phyloP scores from a whole-genome alignment of 2,888 invertebrate genomes.

The Synanthedon andrenaeformis region DNA sequence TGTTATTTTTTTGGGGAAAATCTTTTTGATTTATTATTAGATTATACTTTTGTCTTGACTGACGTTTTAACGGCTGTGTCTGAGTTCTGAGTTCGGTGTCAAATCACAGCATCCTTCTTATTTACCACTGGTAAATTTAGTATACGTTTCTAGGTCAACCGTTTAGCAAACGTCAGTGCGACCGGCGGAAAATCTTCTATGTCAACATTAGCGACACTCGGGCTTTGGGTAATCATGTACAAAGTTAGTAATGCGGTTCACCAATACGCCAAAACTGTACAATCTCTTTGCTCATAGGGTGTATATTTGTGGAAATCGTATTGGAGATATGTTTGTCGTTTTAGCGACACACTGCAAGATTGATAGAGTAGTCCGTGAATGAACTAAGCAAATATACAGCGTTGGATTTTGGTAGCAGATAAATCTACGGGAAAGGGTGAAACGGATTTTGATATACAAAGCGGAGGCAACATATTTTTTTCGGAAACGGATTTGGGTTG shows the following conservation, averaged over 20 bases:
- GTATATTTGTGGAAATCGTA: slow-evolving; percentile 4
- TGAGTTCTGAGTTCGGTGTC: neutral
- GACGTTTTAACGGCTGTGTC: neutral
- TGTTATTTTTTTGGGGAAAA: too few relatives aligned
- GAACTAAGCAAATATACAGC: slow-evolving; percentile 22
- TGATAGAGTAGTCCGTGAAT: slow-evolving; percentile 27
- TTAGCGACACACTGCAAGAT: slow-evolving; percentile 16
- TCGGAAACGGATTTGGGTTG: slow-evolving; percentile 4
- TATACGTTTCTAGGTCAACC: slow-evolving; percentile 12
- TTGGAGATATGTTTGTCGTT: neutral
- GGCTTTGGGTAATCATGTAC: slow-evolving; percentile 10
- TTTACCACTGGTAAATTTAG: neutral
- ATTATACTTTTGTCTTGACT: too few relatives aligned
- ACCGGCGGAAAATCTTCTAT: slow-evolving; percentile 20
- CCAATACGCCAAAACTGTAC: neutral
- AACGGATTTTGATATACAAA: slow-evolving; percentile 5
- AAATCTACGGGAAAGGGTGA: slow-evolving; percentile 11
- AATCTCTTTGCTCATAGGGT: slow-evolving; percentile 3
- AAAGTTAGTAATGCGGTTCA: slow-evolving; percentile 6
- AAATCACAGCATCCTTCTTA: neutral
- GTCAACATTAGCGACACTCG: slow-evolving; percentile 23
- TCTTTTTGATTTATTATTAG: too few relatives aligned
- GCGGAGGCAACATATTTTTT: slow-evolving; percentile 6
- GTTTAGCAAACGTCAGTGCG: slow-evolving; percentile 20
- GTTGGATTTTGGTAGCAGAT: slow-evolving; percentile 12